Percentiles rank a stretch among this genome's conserved stretches.
Conservation (phyloP, 2,888 invertebrate species). For the Caenorhabditis sp. region DNA sequence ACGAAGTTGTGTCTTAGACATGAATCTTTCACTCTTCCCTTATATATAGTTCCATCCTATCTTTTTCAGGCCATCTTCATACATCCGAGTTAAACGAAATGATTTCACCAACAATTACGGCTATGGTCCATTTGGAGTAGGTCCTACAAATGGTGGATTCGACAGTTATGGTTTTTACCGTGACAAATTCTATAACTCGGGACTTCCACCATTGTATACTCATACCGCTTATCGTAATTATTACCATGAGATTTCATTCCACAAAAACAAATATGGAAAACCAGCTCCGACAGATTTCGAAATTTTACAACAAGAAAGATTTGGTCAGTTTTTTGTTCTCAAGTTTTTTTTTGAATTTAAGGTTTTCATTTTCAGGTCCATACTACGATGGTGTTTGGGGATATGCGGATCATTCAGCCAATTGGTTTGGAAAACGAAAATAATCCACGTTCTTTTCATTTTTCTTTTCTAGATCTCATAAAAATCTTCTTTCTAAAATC, state of each 20-base stretch:
- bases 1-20: too few relatives aligned
- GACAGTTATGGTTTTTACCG: constrained; percentile 63
- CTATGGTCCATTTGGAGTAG: constrained; percentile 59
- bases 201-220: constrained; percentile 62
- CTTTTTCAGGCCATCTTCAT: not conserved
- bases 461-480: not conserved
- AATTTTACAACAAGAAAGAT: constrained; percentile 61
- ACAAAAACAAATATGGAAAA: constrained; percentile 59
- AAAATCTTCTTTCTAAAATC: not conserved
- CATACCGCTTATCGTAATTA: constrained; percentile 61
- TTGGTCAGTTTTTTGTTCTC: constrained; percentile 53
- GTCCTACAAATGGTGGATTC: constrained; percentile 60
- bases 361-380: constrained; percentile 51
- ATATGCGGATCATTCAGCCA: constrained; percentile 57
- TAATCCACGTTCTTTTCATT: not conserved
- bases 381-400: constrained; percentile 67
- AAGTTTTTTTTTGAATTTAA: not conserved
- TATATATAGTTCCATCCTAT: too few relatives aligned
- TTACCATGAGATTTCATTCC: constrained; percentile 64
- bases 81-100: constrained; percentile 52
- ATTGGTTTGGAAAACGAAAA: constrained; percentile 58
- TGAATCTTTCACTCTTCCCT: too few relatives aligned
- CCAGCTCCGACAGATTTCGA: constrained; percentile 59
- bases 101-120: constrained; percentile 66
- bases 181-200: constrained; percentile 64